These are phyloP conservation scores for Oenanthe melanoleuca DNA, from an alignment of 2,113 vertebrate genomes.

Conservation along the genomic window DNA sequence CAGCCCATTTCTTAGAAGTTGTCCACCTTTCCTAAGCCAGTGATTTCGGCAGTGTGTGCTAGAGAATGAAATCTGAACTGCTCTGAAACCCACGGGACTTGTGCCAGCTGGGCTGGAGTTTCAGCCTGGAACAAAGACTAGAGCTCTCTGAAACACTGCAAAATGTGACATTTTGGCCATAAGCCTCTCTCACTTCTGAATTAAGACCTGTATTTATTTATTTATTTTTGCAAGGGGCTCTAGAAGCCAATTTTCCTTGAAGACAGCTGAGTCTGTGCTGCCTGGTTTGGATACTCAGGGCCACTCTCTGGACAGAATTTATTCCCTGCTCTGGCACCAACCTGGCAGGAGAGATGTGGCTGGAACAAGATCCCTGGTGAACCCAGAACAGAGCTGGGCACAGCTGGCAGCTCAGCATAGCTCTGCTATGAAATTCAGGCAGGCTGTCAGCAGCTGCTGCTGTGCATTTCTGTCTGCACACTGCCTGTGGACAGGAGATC, in stretches of 20 bases:
- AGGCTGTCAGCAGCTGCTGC: background rate
- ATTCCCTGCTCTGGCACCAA: background rate
- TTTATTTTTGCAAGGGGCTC: background rate
- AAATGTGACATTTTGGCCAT: background rate
- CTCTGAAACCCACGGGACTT: background rate
- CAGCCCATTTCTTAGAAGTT: background rate
- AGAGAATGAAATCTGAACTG: background rate
- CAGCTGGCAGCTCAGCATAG: background rate
- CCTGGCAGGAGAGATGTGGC: background rate
- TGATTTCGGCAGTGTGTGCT: background rate
- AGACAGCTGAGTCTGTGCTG: background rate
- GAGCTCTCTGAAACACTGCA: constrained; percentile 6
- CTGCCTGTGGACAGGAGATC: background rate
- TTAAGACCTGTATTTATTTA: background rate
- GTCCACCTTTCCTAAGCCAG: background rate
- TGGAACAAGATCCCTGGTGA: background rate
- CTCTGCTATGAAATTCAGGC: fast-evolving
- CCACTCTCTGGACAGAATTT: background rate
- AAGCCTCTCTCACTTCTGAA: background rate
- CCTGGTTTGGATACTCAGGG: background rate
- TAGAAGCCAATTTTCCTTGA: background rate
- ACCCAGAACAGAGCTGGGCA: background rate
- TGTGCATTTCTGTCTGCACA: background rate
- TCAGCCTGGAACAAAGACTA: background rate
- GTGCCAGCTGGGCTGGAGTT: background rate